These are phyloP conservation scores for Phylloscopus trochiloides DNA, from an alignment of 2,113 vertebrate genomes.

Conservation along the genomic window DNA sequence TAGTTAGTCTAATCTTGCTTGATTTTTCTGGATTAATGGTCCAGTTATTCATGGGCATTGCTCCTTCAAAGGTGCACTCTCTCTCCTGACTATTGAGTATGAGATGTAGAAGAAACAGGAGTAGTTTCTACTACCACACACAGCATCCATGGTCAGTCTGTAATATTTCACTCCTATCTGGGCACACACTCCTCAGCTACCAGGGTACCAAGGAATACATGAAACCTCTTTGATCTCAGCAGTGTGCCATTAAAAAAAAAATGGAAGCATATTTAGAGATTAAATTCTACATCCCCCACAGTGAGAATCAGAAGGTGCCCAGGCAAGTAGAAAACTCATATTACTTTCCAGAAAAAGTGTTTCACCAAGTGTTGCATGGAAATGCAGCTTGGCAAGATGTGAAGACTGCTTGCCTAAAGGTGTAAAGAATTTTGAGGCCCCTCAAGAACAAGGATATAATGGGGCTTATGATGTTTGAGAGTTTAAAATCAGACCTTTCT, in stretches of 20 bases:
- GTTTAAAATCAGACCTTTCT: background rate
- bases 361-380: background rate
- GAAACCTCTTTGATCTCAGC: background rate
- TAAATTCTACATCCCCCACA: background rate
- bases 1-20: background rate
- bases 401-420: background rate
- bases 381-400: background rate
- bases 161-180: background rate
- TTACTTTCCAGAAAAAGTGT: background rate
- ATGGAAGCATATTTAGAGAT: background rate
- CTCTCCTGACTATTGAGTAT: background rate
- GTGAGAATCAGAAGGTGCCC: background rate
- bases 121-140: background rate
- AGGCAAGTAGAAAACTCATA: background rate
- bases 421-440: background rate
- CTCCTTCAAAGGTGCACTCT: background rate
- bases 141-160: background rate
- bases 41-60: background rate
- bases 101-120: background rate
- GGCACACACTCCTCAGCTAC: background rate
- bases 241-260: background rate
- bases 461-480: background rate
- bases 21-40: background rate
- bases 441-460: background rate
- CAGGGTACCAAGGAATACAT: background rate